A percentile compares a stretch with the other conserved stretches of the same genome.
Evolutionary conservation across 2,888 invertebrate species (phyloP).

Genomic region (Xestia ashworthii): DNA sequence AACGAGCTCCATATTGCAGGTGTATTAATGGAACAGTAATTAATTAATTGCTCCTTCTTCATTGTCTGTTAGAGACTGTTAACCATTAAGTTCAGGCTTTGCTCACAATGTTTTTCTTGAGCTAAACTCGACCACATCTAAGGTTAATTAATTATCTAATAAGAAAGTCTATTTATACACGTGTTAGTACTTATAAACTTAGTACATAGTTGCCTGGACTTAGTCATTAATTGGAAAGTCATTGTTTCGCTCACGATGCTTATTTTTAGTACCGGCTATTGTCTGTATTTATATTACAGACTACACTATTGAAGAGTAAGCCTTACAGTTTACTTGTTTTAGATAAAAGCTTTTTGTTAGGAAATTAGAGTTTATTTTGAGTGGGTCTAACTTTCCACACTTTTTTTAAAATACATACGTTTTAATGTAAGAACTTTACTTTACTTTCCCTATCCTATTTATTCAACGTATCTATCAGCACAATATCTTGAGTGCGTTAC

Average conservation of each 20-base stretch:
- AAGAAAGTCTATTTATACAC: background rate
- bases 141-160: background rate
- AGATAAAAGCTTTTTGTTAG: constrained; percentile 45
- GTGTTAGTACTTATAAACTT: background rate
- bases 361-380: constrained; percentile 20
- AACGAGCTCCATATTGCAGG: background rate
- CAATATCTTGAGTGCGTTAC: too few species aligned
- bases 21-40: background rate
- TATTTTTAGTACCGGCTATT: background rate
- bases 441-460: too few species aligned
- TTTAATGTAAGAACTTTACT: too few species aligned
- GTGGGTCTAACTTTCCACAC: background rate
- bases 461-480: too few species aligned
- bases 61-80: background rate
- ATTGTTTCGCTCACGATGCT: background rate
- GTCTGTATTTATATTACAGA: background rate
- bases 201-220: background rate
- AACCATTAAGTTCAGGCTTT: background rate
- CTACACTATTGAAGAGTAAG: constrained; percentile 4
- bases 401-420: too few species aligned
- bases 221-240: background rate
- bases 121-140: background rate
- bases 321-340: constrained; percentile 30
- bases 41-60: background rate
- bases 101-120: background rate